Evolutionary conservation across 2,797 vertebrate species (phyloP), one percentile per base, ranked within the genome.

Genomic region (Merluccius polli): DNA sequence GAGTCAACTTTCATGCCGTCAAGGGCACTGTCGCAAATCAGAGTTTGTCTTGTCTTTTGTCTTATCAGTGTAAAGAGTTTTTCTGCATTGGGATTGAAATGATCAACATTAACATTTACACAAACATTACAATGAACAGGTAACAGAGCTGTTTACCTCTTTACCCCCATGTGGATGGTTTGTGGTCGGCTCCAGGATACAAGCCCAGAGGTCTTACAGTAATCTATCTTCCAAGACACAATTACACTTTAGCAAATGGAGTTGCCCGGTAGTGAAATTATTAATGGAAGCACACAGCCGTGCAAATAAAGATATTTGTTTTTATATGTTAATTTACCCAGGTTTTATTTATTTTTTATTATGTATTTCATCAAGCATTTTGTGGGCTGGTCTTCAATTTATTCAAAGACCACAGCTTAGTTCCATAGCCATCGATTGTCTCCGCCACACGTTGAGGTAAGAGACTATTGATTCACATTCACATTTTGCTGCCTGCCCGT

Each of bases 391-490:
- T 89, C 76, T 81, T 85, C 83, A 86, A 88, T 88, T 87, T 91
- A 93, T 92, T 91, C 88, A 85, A 83, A 89, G 85, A 88, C 80
- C 78, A 90, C 82, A 75, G 82, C 87, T 90, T 92, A 77, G 89
- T 92, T 93, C 90, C 76, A 36, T 86, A 84, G 79, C 77, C 83
- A 92, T 93, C 87, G 89, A 93, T 92, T 91, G 87, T 71, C 74
- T 80, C 74, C 35, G 75, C 85, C 84, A 89, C 82, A 82, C 86
- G 79, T 78, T 85, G 76, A 71, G 71, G 82, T 84, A 89, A 85
- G 82, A 88, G 80, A 44, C 76, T 90, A 93, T 92, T 85, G 91
- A 93, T 92, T 48, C 79, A 77, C 74, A 93, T 92, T 48, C 79
- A 77, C 74, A 27, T 80, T 44, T 36, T 70, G 75, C 78, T 83